Evolutionary conservation across 2,888 invertebrate genomes (phyloP), one percentile per base, ranked within the genome.

Genomic region (Druceiella hillmani): DNA sequence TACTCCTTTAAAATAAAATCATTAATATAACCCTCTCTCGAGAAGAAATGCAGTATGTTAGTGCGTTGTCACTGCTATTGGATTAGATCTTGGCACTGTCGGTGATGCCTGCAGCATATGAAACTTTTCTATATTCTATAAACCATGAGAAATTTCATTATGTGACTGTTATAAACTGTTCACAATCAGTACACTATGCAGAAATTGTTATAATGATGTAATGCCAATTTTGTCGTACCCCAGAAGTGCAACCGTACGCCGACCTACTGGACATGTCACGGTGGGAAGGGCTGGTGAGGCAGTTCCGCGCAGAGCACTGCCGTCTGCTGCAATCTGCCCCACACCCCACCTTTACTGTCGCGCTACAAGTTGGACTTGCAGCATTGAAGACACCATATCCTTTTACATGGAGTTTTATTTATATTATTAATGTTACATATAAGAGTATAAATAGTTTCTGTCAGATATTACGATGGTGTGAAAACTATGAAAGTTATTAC

Each of bases 251-350:
- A 59, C 83, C 83, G 38, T 87, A 87, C 61, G 78, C 78, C 53
- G 70, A 75, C 40, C 69, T 86, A 46, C 75, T 87, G 53, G 73
- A 73, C 47, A 70, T 73, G 48, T 66, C 68, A 13, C 79, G 87
- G 46, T 99, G 97, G 97, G 74, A 80, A 36, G 77, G 78, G 48
- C 74, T 98, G 44, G 87, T 93, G 45, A 75, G 81, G 47, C 89
- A 94, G 67, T 99, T 99, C 68, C 80, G 95, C 24, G 79, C 83
- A 54, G 97, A 95, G 64, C 95, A 97, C 67, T 93, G 89, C 58
- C 82, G 91, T 43, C 76, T 98, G 45, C 94, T 93, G 66, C 97
- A 98, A 66, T 74, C 99, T 25, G 89, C 91, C 36, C 81, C 83
- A 35, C 87, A 90, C 53, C 89, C 95, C 17, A 87, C 93, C 33